A percentile compares a stretch with the other conserved stretches of the same genome.
Conservation (phyloP, 1,140 invertebrate genomes). For the Drosophila obscura region DNA sequence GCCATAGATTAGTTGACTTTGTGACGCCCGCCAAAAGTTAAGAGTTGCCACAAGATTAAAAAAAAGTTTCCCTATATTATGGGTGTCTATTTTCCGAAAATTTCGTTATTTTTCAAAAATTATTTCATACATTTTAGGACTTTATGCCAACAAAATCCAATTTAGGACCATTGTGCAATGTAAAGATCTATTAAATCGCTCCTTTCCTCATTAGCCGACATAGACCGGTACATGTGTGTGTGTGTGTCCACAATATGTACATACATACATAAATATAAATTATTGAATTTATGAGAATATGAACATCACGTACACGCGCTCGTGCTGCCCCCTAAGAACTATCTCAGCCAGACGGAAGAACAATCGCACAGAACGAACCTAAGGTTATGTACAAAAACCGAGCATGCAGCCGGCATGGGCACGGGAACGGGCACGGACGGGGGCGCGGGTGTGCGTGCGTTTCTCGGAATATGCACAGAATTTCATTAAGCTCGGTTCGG, state of each 20-base stretch:
- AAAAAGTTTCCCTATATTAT: too few species aligned
- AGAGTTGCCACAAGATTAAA: too few species aligned
- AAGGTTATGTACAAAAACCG: conserved; percentile 63
- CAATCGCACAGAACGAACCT: conserved; percentile 70
- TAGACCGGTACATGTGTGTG: conserved; percentile 6
- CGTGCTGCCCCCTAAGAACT: conserved; percentile 35
- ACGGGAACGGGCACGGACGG: not conserved
- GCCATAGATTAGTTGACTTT: too few species aligned
- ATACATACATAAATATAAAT: conserved; percentile 58
- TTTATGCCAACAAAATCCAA: too few species aligned
- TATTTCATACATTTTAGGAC: too few species aligned
- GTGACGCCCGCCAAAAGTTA: too few species aligned
- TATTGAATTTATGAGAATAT: conserved; percentile 83
- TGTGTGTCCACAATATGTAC: conserved; percentile 39
- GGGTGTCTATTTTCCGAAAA: too few species aligned
- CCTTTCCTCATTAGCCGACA: too few species aligned
- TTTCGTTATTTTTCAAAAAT: too few species aligned
- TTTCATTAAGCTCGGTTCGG: conserved; percentile 65
- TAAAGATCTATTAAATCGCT: too few species aligned
- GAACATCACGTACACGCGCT: conserved; percentile 73
- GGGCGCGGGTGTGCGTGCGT: conserved; percentile 34
- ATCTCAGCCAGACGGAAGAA: conserved; percentile 39
- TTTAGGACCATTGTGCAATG: too few species aligned
- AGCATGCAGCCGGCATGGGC: not conserved
- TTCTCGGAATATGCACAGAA: conserved; percentile 75